A percentile compares a stretch with the other conserved stretches of the same genome.
These are phyloP conservation scores for Crossocerus cetratus DNA, from an alignment of 2,888 invertebrate genomes.

Conservation along the genomic window DNA sequence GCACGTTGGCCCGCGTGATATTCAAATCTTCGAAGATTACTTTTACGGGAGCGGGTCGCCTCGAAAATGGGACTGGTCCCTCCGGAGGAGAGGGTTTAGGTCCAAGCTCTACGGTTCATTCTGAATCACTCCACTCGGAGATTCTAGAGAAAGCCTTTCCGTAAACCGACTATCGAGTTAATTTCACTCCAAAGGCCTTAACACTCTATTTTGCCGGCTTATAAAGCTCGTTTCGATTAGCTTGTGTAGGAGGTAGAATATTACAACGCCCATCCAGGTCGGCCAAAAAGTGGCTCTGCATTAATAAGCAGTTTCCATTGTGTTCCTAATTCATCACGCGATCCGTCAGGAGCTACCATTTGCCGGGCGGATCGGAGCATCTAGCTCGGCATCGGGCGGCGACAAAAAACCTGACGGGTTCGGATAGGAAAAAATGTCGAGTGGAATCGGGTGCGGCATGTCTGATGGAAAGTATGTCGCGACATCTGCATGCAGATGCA, in stretches of 20 bases:
- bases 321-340: no score
- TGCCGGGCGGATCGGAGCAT: slow-evolving; percentile 10
- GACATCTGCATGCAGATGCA: slow-evolving; percentile 65
- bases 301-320: no score
- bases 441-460: slow-evolving; percentile 35
- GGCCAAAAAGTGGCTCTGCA: no score
- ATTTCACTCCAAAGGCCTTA: no score
- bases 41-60: slow-evolving; percentile 8
- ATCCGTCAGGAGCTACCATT: slow-evolving; percentile 5
- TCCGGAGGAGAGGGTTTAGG: no score
- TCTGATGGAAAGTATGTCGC: slow-evolving; percentile 51
- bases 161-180: no score
- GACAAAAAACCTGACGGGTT: background rate
- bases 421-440: slow-evolving; percentile 21
- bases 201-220: no score
- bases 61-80: slow-evolving; percentile 8
- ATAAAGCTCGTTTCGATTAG: no score
- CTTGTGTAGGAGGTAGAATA: no score
- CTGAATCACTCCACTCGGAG: background rate
- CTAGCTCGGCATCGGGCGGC: background rate
- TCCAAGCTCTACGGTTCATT: background rate
- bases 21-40: slow-evolving; percentile 48
- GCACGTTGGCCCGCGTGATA: slow-evolving; percentile 48
- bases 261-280: no score
- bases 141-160: background rate